These are phyloP conservation scores for Natrix natrix DNA, from an alignment of 2,797 vertebrate species.

Conservation along the genomic window DNA sequence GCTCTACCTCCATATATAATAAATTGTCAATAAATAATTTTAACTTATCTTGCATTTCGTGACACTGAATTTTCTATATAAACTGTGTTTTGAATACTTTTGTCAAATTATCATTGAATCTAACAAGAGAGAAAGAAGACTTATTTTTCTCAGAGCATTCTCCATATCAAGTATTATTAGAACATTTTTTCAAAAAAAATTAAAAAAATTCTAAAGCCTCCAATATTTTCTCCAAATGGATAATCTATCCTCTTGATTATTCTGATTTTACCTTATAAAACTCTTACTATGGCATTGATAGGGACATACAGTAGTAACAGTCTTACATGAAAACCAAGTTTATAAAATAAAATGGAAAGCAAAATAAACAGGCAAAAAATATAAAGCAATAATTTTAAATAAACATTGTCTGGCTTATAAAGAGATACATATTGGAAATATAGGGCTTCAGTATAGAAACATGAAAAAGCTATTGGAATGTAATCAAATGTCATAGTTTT, in stretches of 20 bases:
- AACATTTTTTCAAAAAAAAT: not conserved
- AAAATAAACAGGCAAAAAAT: not conserved
- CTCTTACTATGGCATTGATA: not conserved
- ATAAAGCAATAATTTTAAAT: not conserved
- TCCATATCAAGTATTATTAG: not conserved
- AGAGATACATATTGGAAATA: not conserved
- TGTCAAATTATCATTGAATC: not conserved
- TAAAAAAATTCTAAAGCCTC: not conserved
- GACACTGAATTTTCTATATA: not conserved
- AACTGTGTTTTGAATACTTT: not conserved
- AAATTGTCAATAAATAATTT: not conserved
- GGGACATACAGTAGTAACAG: not conserved
- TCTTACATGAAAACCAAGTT: not conserved
- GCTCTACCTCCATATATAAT: not conserved
- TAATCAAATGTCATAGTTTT: not conserved
- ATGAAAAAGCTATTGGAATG: not conserved
- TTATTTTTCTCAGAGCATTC: not conserved
- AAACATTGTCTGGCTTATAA: not conserved
- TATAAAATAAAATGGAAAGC: not conserved
- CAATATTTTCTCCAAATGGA: not conserved
- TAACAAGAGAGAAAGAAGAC: not conserved
- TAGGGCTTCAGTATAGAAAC: no score
- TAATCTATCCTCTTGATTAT: not conserved
- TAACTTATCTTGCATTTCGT: not conserved
- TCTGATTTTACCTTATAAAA: not conserved